Evolutionary conservation across 2,888 invertebrate genomes (phyloP).

Genomic region (Leptinotarsa tumamoca): DNA sequence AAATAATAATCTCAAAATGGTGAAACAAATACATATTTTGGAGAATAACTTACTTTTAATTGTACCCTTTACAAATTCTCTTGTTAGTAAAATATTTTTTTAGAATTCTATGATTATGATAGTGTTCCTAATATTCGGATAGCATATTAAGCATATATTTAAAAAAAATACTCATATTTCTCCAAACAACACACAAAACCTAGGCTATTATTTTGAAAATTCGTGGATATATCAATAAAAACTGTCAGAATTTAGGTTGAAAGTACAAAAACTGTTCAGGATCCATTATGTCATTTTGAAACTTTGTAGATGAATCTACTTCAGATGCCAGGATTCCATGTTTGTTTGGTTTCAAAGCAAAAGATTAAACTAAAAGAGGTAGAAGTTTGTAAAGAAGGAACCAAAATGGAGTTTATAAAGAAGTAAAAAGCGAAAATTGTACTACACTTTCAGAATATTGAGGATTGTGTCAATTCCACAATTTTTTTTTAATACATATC

Average conservation of each 20-base stretch:
- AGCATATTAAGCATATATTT: not conserved
- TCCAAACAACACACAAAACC: not conserved
- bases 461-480: not conserved
- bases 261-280: not conserved
- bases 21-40: too few species aligned
- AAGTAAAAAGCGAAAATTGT: not conserved
- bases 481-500: not conserved
- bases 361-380: not conserved
- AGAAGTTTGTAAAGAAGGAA: not conserved
- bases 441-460: conserved; percentile 8
- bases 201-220: not conserved
- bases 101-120: conserved; percentile 39
- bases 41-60: conserved; percentile 40
- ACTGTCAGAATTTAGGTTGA: not conserved
- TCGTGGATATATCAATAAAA: not conserved
- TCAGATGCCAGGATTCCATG: not conserved
- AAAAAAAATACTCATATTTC: not conserved
- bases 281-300: too few species aligned
- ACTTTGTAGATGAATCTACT: not conserved
- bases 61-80: conserved; percentile 37
- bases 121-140: conserved; percentile 29
- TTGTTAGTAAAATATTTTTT: conserved; percentile 53
- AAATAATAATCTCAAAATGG: too few species aligned
- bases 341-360: not conserved
- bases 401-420: not conserved